Evolutionary conservation across 1,140 invertebrate species (phyloP), one percentile per base, ranked within the genome.

Genomic region (Anagrus nilaparvatae): DNA sequence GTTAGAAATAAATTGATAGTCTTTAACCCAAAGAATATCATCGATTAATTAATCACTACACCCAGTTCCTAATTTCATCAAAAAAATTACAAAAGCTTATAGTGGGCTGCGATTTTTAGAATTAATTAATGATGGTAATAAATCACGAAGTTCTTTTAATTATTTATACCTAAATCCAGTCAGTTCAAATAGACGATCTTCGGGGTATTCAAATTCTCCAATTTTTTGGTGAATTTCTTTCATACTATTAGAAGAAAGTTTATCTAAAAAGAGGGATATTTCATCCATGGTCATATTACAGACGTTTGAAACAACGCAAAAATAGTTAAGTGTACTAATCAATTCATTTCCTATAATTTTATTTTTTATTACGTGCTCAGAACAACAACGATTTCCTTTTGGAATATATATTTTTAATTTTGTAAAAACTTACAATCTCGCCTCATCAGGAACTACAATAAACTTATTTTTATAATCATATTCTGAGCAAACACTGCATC

Each of bases 371-470:
- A 51, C 18, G 41, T 51, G 46, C 9, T 36, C 23, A 21, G 31
- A 40, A 36, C 43, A 51, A 40, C 46, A 48, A 12, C 43, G 43
- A 48, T 51, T 48, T 36, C 40, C 44, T 0, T 50, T 33, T 4
- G 40, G 31, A 40, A 50, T 46, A 4, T 46, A 21, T 29, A 50
- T 35, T 41, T 39, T 21, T 29, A 24, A 43, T 40, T 36, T 30
- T 2, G 14, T 38, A 31, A 46, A 49, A 23, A 40, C 30, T 31
- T 48, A 41, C n/a, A 40, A 5, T 13, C 46, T 36, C n/a, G 37
- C 46, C 29, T 48, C 31, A 24, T 39, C 28, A 4, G 46, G 37
- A 13, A 47, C 46, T 29, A 43, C n/a, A 21, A 19, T 27, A n/a
- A n/a, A n/a, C n/a, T n/a, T n/a, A n/a, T n/a, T n/a, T n/a, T n/a